Conservation (phyloP, 2,797 vertebrate species). For the Lycodopsis pacificus region DNA sequence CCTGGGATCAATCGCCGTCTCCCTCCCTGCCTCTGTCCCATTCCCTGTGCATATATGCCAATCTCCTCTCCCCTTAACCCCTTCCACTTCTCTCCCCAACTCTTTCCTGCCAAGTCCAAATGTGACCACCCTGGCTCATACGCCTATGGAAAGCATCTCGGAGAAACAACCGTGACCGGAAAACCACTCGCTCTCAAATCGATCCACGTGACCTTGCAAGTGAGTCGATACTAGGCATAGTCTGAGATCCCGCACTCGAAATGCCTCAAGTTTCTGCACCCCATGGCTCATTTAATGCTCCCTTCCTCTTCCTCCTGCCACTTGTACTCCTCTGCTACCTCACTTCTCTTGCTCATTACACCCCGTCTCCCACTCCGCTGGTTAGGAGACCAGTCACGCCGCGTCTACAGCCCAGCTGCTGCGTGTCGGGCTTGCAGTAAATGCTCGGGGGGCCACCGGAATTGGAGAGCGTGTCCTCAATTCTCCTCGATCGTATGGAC, state of each 20-base stretch:
- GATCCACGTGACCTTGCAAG: slow-evolving; percentile 1
- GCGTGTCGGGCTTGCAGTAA: slow-evolving; percentile 55
- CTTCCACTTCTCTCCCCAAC: neutral
- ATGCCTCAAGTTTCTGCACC: slow-evolving; percentile 36
- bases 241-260: slow-evolving; percentile 25
- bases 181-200: slow-evolving; percentile 26
- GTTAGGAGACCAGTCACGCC: slow-evolving; percentile 58
- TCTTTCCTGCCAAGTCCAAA: slow-evolving; percentile 18
- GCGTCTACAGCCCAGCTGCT: slow-evolving; percentile 58
- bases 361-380: slow-evolving; percentile 57
- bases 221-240: slow-evolving; percentile 8
- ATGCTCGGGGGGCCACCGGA: slow-evolving; percentile 60
- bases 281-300: slow-evolving; percentile 36
- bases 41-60: slow-evolving; percentile 32
- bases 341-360: slow-evolving; percentile 66
- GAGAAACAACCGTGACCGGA: slow-evolving; percentile 6
- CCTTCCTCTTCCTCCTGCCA: slow-evolving; percentile 32
- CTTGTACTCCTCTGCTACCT: slow-evolving; percentile 39
- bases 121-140: slow-evolving; percentile 1
- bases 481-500: slow-evolving; percentile 77
- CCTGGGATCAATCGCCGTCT: slow-evolving; percentile 62
- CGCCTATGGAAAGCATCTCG: neutral
- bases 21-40: slow-evolving; percentile 28
- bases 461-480: slow-evolving; percentile 80
- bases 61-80: slow-evolving; percentile 16